Evolutionary conservation across 2,113 vertebrate species (phyloP).

Genomic region (Calidris pugnax): DNA sequence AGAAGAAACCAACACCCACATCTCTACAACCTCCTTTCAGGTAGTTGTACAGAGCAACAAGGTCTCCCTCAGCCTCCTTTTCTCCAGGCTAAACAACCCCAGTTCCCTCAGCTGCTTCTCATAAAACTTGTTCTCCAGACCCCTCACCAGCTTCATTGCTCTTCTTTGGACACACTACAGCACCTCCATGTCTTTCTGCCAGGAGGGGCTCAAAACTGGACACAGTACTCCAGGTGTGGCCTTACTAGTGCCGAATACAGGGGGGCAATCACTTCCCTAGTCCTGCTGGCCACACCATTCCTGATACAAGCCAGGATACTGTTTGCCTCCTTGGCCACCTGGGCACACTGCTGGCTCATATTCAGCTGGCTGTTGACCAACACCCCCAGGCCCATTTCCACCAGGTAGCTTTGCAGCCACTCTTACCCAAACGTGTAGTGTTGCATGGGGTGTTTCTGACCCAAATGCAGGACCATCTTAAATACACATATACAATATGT

Average conservation of each 20-base stretch:
- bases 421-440: fast-evolving
- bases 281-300: neutral
- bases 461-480: neutral
- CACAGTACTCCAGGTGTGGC: neutral
- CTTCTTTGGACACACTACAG: fast-evolving
- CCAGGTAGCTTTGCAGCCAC: neutral
- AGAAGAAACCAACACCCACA: neutral
- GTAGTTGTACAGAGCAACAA: neutral
- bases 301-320: neutral
- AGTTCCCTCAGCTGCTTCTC: neutral
- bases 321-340: fast-evolving
- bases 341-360: fast-evolving
- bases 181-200: neutral
- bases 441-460: neutral
- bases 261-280: no score
- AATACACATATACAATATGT: neutral
- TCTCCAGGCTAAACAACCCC: neutral
- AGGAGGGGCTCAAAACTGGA: neutral
- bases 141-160: fast-evolving
- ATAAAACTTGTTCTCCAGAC: neutral
- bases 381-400: neutral
- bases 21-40: neutral
- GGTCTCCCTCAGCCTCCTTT: neutral
- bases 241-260: neutral
- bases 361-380: neutral